Percentiles rank a stretch among this genome's conserved stretches.
Evolutionary conservation across 2,888 invertebrate genomes (phyloP).

Genomic region (Chironomus riparius): DNA sequence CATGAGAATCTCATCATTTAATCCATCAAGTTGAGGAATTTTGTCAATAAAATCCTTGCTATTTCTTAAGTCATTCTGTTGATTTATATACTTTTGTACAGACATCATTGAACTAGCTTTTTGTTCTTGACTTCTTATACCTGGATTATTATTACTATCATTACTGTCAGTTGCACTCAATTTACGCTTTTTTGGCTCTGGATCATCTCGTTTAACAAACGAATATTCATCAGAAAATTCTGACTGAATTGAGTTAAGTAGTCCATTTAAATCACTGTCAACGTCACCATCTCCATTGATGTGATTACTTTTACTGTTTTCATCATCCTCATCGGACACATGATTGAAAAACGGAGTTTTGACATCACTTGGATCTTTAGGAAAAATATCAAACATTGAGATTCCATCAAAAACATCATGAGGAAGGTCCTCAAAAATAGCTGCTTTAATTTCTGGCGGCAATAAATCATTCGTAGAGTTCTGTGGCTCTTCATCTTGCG

Average conservation of each 20-base stretch:
- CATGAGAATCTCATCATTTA: conserved; percentile 50
- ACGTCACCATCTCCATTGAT: conserved; percentile 39
- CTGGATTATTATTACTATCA: conserved; percentile 40
- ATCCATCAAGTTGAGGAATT: conserved; percentile 61
- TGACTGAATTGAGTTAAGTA: conserved; percentile 6
- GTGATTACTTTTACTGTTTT: conserved; percentile 38
- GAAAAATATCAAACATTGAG: conserved; percentile 78
- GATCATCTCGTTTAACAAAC: background rate
- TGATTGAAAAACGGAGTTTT: conserved; percentile 49
- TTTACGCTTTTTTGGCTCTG: conserved; percentile 5
- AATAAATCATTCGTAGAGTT: conserved; percentile 70
- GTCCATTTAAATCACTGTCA: conserved; percentile 29
- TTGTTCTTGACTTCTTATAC: conserved; percentile 24
- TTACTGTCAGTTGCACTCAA: conserved; percentile 35
- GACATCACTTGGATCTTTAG: conserved; percentile 50
- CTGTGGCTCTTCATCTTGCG: conserved; percentile 56
- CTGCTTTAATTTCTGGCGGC: conserved; percentile 79
- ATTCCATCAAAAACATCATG: conserved; percentile 75
- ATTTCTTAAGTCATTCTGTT: conserved; percentile 34
- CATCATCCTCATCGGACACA: conserved; percentile 42
- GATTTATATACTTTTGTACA: conserved; percentile 32
- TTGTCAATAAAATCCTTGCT: conserved; percentile 44
- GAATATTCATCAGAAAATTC: conserved; percentile 13
- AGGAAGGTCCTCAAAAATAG: conserved; percentile 75
- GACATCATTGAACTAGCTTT: background rate